Conservation (phyloP, 2,888 invertebrate species). For the Seira sanloemensis region DNA sequence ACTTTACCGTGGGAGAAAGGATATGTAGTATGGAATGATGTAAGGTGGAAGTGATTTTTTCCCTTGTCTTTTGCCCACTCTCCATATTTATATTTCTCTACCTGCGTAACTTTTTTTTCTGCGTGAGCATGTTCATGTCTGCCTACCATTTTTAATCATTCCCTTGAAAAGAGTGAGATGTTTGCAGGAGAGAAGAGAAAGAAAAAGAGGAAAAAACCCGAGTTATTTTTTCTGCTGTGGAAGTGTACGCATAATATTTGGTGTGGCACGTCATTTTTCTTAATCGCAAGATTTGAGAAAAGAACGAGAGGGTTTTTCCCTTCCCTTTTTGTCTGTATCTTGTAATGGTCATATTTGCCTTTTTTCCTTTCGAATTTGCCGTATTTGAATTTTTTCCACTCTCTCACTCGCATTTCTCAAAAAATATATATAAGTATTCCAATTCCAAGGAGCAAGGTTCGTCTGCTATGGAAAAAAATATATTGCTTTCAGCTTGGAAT, state of each 20-base stretch:
- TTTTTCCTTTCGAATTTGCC: constrained; percentile 13
- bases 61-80: too few species aligned
- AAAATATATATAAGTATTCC: neutral
- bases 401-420: constrained; percentile 35
- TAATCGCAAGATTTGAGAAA: neutral
- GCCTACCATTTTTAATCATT: constrained; percentile 1
- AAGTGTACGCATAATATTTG: constrained; percentile 23
- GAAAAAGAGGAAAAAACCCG: neutral
- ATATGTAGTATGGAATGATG: too few species aligned
- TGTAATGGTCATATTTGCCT: neutral
- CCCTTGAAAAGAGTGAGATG: constrained; percentile 24
- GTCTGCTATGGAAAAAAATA: constrained; percentile 41
- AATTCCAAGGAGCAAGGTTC: constrained; percentile 18
- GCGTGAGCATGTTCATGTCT: neutral
- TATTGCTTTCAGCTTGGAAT: constrained; percentile 64
- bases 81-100: too few species aligned
- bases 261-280: neutral
- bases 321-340: constrained; percentile 9
- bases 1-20: too few species aligned
- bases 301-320: neutral
- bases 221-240: too few species aligned
- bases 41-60: too few species aligned
- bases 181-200: constrained; percentile 24
- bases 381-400: constrained; percentile 3
- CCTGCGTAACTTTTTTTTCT: neutral